Evolutionary conservation across 2,888 invertebrate species (phyloP).

Genomic region (Drosophila phalerata): DNA sequence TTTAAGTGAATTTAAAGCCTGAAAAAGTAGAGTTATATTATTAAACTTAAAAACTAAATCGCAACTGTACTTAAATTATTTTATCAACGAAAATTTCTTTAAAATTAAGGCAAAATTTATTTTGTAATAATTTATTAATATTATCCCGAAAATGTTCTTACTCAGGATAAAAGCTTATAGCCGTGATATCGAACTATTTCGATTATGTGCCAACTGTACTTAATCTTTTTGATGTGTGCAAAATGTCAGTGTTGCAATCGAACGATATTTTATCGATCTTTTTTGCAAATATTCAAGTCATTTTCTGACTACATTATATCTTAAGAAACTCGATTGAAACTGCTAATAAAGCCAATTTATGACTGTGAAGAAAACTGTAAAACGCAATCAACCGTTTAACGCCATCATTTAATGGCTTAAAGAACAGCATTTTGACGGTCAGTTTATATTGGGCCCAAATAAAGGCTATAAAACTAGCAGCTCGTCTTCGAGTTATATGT

Average conservation of each 20-base stretch:
- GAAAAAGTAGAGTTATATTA: neutral
- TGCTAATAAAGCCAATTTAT: slow-evolving; percentile 15
- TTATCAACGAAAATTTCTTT: too few species aligned
- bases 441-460: slow-evolving; percentile 37
- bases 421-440: slow-evolving; percentile 14
- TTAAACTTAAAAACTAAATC: neutral
- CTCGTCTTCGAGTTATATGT: neutral
- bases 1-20: neutral
- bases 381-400: slow-evolving; percentile 34
- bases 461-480: slow-evolving; percentile 44
- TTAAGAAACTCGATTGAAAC: neutral
- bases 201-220: neutral
- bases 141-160: too few species aligned
- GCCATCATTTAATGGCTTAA: slow-evolving; percentile 20
- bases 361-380: slow-evolving; percentile 28
- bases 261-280: neutral
- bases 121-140: too few species aligned
- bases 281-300: neutral
- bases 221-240: neutral
- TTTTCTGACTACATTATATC: slow-evolving; percentile 7
- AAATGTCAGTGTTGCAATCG: slow-evolving; percentile 7
- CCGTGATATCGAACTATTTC: neutral
- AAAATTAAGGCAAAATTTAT: too few species aligned
- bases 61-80: slow-evolving; percentile 2
- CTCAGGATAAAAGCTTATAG: too few species aligned